These are phyloP conservation scores for Oncopodura yosiiana DNA, from an alignment of 1,140 invertebrate genomes.

Conservation along the genomic window DNA sequence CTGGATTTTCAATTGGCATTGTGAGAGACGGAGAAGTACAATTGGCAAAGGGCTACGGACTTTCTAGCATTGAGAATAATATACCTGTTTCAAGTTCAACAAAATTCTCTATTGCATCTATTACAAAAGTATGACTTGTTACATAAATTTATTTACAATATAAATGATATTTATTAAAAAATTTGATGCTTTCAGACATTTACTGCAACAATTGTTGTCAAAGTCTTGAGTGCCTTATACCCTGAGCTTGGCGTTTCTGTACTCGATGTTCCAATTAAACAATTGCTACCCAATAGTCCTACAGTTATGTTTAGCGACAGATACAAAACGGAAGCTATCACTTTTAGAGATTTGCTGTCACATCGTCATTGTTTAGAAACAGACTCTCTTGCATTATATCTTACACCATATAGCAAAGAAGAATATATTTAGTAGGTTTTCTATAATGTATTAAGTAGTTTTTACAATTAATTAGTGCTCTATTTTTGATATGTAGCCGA, in stretches of 20 bases:
- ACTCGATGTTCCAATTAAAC: neutral
- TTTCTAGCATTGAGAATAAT: neutral
- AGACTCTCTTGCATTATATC: neutral
- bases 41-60: slow-evolving; percentile 2
- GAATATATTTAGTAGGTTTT: slow-evolving; percentile 1
- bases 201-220: slow-evolving; percentile 7
- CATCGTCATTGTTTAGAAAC: slow-evolving; percentile 7
- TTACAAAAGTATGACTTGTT: neutral
- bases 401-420: neutral
- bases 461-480: neutral
- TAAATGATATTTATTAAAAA: neutral
- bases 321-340: slow-evolving; percentile 8
- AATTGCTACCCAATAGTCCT: neutral
- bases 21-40: neutral
- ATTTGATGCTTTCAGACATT: slow-evolving; percentile 3
- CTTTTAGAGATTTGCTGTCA: slow-evolving; percentile 18
- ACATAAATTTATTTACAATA: neutral
- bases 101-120: slow-evolving; percentile 5
- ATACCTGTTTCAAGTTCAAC: neutral
- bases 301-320: slow-evolving; percentile 11
- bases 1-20: neutral
- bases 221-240: slow-evolving; percentile 1
- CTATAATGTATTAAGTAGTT: too few relatives aligned
- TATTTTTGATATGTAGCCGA: neutral
- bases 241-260: neutral